Percentiles rank a stretch among this genome's conserved stretches.
phyloP scores from a whole-genome alignment of 1,140 invertebrate species.

The Tenebrio molitor region DNA sequence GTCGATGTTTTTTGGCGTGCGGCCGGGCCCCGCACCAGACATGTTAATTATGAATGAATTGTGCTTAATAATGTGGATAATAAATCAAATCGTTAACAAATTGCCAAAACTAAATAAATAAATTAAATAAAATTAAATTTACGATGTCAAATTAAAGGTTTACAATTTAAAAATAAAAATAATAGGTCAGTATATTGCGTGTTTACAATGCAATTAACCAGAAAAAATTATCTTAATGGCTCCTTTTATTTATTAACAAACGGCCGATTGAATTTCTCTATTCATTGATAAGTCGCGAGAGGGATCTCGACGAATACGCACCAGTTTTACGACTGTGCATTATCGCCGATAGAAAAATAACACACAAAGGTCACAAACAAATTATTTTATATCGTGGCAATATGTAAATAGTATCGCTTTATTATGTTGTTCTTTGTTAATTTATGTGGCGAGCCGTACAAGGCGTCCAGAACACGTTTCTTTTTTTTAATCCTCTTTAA shows the following conservation, averaged over 20 bases:
- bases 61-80: constrained; percentile 38
- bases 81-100: constrained; percentile 41
- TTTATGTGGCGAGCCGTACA: constrained; percentile 18
- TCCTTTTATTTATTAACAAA: constrained; percentile 48
- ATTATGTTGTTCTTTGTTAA: constrained; percentile 12
- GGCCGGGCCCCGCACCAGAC: constrained; percentile 15
- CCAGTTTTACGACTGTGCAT: constrained; percentile 7
- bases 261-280: constrained; percentile 41
- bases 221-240: constrained; percentile 49
- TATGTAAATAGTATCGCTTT: constrained; percentile 21
- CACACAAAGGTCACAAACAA: constrained; percentile 31
- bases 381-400: constrained; percentile 34
- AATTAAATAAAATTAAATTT: constrained; percentile 34
- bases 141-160: constrained; percentile 40
- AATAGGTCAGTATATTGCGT: constrained; percentile 41
- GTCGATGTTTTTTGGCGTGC: constrained; percentile 36
- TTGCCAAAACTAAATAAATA: constrained; percentile 38
- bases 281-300: constrained; percentile 54
- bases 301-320: constrained; percentile 23
- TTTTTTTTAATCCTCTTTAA: constrained; percentile 36
- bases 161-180: constrained; percentile 39
- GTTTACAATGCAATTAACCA: constrained; percentile 50
- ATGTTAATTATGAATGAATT: constrained; percentile 40
- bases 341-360: constrained; percentile 19
- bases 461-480: constrained; percentile 24